Evolutionary conservation across 1,140 invertebrate species (phyloP), one percentile per base, ranked within the genome.

Genomic region (Penaeus japonicus): DNA sequence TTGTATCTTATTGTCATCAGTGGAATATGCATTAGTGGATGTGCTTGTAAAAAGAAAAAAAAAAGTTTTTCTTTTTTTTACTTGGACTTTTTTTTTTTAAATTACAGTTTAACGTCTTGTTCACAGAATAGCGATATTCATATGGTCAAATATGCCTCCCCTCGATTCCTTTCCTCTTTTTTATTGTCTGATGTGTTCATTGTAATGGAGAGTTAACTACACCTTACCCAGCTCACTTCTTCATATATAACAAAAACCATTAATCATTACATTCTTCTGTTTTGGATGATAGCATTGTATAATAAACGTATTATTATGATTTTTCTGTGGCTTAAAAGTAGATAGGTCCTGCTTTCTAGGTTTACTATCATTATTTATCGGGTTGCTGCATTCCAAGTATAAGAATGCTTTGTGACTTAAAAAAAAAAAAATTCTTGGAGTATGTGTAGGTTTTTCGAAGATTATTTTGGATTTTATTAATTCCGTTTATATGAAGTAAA

Each of bases 281-380:
- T 85, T 87, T 79, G 77, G 59, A 81, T 17, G 65, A 59, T 87
- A 80, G 78, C 55, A 87, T 59, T 32, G 35, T 73, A 32, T 87
- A 75, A 80, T 80, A 87, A 47, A 87, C 80, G 80, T 80, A 80
- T 80, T 86, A 55, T 87, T 87, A 81, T 80, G 30, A 87, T 87
- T 79, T 87, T 87, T 87, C 85, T 87, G 85, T 87, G 85, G 85
- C 85, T 87, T 87, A 57, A 35, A 47, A 87, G 77, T 79, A 81
- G 78, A 87, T 70, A 75, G 84, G 73, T 85, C 77, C 73, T 53
- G 39, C 73, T 35, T 85, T 75, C 32, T 77, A 57, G 83, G 70
- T 47, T 47, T 47, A 47, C 47, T 85, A 53, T n/a, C 35, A 85
- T 85, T 77, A 85, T 85, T 85, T 85, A 77, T 85, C 73, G 77